phyloP scores from a whole-genome alignment of 2,113 vertebrate genomes.

The Austrofundulus limnaeus region DNA sequence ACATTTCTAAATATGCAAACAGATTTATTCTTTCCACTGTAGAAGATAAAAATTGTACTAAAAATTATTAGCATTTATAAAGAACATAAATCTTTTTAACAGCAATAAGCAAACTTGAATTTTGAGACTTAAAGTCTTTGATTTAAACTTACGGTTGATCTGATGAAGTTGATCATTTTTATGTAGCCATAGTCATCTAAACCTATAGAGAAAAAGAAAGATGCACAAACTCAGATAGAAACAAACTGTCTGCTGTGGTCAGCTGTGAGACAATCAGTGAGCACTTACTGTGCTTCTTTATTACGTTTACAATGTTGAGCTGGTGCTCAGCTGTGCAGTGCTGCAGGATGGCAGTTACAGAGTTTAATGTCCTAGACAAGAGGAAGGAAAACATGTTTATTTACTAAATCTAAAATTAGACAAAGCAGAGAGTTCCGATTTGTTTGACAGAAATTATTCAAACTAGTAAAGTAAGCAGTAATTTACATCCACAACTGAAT shows the following conservation, averaged over 20 bases:
- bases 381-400: not conserved
- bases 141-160: conserved; percentile 82
- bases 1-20: conserved; percentile 80
- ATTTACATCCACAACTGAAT: too few relatives aligned
- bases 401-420: not conserved
- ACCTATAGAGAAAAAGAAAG: conserved; percentile 68
- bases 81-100: too few relatives aligned
- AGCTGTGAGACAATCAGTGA: not conserved
- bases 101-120: not conserved
- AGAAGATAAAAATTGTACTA: not conserved
- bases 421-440: not conserved
- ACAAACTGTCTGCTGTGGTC: not conserved
- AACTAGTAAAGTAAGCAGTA: too few relatives aligned
- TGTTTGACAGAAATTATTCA: too few relatives aligned
- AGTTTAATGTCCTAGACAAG: conserved; percentile 77
- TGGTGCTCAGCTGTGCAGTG: conserved; percentile 87
- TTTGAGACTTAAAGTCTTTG: too few relatives aligned
- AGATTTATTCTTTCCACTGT: not conserved
- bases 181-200: conserved; percentile 95
- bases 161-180: conserved; percentile 94
- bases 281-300: conserved; percentile 83
- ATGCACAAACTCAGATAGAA: not conserved
- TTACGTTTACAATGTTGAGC: conserved; percentile 76
- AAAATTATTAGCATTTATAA: not conserved
- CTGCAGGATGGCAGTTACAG: conserved; percentile 81